Percentiles rank a stretch among this genome's conserved stretches.
Conservation (phyloP, 2,113 vertebrate species). For the Rhadina sibilatrix region DNA sequence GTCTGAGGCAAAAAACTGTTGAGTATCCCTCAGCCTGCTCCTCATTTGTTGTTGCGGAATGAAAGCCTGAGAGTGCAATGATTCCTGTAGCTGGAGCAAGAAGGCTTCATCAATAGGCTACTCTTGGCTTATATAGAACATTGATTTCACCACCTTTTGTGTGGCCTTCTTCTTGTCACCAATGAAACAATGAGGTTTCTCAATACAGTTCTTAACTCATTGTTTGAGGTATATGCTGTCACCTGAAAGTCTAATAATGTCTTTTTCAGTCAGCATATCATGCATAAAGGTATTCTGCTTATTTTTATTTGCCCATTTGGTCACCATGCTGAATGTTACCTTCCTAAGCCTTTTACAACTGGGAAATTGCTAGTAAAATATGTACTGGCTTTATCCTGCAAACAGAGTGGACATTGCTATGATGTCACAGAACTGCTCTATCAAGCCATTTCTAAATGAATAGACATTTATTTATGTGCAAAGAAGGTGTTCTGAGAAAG, state of each 20-base stretch:
- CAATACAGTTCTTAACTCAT: conserved; percentile 2
- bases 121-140: not conserved
- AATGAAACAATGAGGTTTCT: not conserved
- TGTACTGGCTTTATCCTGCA: not conserved
- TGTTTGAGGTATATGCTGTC: conserved; percentile 3
- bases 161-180: conserved; percentile 10
- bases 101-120: not conserved
- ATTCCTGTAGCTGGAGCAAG: not conserved
- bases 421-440: not conserved
- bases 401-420: not conserved
- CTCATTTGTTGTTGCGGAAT: not conserved
- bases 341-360: not conserved
- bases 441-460: not conserved
- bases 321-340: not conserved
- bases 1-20: not conserved
- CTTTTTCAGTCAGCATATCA: not conserved
- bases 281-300: not conserved
- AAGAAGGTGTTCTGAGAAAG: not conserved
- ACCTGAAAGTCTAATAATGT: not conserved
- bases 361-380: conserved; percentile 6
- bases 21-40: not conserved
- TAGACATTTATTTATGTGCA: not conserved
- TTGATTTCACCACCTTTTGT: conserved; percentile 1
- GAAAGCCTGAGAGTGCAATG: not conserved
- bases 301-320: conserved; percentile 33